These are phyloP conservation scores for Drosophila infuscata DNA, from an alignment of 2,888 invertebrate genomes.

Conservation along the genomic window DNA sequence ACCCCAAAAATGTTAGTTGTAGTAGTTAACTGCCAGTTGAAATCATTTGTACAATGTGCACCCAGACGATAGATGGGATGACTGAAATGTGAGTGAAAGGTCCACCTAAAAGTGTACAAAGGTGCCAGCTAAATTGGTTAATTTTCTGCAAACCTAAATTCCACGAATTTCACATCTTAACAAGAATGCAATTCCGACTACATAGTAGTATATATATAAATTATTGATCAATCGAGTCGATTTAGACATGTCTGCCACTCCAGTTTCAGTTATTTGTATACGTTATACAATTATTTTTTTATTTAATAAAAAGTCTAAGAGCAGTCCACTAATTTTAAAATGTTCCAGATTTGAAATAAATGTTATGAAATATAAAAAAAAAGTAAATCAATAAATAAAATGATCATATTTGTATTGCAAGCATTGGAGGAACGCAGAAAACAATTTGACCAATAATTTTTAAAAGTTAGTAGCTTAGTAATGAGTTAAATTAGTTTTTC, in stretches of 20 bases:
- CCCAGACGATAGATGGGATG: constrained; percentile 1
- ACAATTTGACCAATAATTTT: no score
- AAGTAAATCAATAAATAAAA: no score
- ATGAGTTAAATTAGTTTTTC: no score
- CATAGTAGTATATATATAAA: background rate
- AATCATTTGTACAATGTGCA: constrained; percentile 42
- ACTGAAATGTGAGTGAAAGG: constrained; percentile 47
- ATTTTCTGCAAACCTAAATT: constrained; percentile 9
- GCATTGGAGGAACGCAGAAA: no score
- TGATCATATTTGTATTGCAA: no score
- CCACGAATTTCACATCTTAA: background rate
- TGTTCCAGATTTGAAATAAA: no score
- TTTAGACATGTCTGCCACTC: background rate
- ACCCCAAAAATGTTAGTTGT: constrained; percentile 46
- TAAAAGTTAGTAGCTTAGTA: no score
- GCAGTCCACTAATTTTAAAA: no score
- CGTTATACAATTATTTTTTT: no score
- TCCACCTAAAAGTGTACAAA: constrained; percentile 11
- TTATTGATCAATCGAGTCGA: background rate
- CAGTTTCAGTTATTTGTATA: background rate
- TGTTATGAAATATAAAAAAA: no score
- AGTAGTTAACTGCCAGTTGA: constrained; percentile 43
- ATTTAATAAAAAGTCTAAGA: no score
- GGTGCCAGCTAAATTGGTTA: background rate
- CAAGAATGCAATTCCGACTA: background rate